Percentiles rank a stretch among this genome's conserved stretches.
phyloP scores from a whole-genome alignment of 2,797 vertebrate species.

The Pelobates cultripes region DNA sequence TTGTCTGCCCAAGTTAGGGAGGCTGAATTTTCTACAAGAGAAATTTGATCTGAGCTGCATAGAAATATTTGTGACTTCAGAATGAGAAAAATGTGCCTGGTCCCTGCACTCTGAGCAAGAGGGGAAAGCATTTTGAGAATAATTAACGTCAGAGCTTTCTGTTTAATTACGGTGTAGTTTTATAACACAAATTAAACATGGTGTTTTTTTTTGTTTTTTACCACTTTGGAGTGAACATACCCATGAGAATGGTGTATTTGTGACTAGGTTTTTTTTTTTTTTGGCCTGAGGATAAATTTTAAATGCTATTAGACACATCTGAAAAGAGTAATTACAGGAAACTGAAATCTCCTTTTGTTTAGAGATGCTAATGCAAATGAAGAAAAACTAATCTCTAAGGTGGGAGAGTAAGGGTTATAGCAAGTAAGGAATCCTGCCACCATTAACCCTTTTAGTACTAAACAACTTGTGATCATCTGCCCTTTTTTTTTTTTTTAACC shows the following conservation, averaged over 20 bases:
- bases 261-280: slow-evolving; percentile 46
- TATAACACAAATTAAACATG: background rate
- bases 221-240: background rate
- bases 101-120: background rate
- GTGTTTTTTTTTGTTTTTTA: background rate
- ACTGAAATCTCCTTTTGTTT: slow-evolving; percentile 60
- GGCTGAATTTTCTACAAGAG: slow-evolving; percentile 31
- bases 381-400: slow-evolving; percentile 57
- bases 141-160: background rate
- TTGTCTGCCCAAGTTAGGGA: slow-evolving; percentile 36
- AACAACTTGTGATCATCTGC: too few relatives aligned
- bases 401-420: background rate
- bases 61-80: slow-evolving; percentile 50
- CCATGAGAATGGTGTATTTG: slow-evolving; percentile 50
- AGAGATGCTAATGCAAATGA: slow-evolving; percentile 69
- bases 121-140: background rate
- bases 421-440: background rate
- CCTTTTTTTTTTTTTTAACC: too few relatives aligned
- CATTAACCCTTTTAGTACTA: background rate
- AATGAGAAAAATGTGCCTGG: slow-evolving; percentile 47
- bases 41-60: slow-evolving; percentile 44
- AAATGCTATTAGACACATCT: slow-evolving; percentile 62
- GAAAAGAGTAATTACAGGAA: slow-evolving; percentile 64
- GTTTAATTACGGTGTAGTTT: background rate
- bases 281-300: slow-evolving; percentile 61